A percentile compares a stretch with the other conserved stretches of the same genome.
Evolutionary conservation across 2,797 vertebrate genomes (phyloP).

Genomic region (Capromys pilorides): DNA sequence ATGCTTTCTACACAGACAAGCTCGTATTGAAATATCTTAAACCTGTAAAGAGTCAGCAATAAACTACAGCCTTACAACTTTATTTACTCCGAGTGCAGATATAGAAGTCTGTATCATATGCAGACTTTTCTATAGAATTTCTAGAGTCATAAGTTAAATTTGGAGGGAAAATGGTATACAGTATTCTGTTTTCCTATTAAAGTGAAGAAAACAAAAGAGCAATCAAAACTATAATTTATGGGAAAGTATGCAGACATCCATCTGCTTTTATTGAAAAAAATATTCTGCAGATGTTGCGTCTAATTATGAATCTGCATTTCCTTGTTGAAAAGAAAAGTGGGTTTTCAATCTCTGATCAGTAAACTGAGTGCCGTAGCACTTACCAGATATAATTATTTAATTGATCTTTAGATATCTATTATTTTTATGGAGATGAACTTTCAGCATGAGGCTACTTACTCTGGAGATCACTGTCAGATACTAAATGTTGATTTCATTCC

Average conservation of each 20-base stretch:
- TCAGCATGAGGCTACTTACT: background rate
- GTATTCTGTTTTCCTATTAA: slow-evolving; percentile 75
- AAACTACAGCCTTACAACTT: background rate
- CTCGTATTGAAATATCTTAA: background rate
- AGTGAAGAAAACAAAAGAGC: slow-evolving; percentile 60
- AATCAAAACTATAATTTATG: slow-evolving; percentile 73
- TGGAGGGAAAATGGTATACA: background rate
- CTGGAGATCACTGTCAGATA: background rate
- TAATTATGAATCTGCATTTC: slow-evolving; percentile 54
- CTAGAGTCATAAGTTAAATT: slow-evolving; percentile 65
- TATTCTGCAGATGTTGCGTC: slow-evolving; percentile 66
- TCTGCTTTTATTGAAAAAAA: slow-evolving; percentile 81
- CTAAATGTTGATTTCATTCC: slow-evolving; percentile 79
- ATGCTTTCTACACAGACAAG: background rate
- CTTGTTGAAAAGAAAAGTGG: slow-evolving; percentile 57
- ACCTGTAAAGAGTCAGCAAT: background rate
- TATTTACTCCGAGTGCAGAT: background rate
- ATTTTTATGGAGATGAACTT: background rate
- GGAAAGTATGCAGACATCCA: slow-evolving; percentile 64
- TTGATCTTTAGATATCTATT: slow-evolving; percentile 56
- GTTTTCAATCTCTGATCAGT: slow-evolving; percentile 30
- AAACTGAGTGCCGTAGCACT: background rate
- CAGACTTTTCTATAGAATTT: slow-evolving; percentile 19
- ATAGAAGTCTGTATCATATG: background rate
- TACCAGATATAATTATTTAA: background rate